Percentiles rank a stretch among this genome's conserved stretches.
Conservation (phyloP, 2,113 vertebrate species). For the Sander lucioperca region DNA sequence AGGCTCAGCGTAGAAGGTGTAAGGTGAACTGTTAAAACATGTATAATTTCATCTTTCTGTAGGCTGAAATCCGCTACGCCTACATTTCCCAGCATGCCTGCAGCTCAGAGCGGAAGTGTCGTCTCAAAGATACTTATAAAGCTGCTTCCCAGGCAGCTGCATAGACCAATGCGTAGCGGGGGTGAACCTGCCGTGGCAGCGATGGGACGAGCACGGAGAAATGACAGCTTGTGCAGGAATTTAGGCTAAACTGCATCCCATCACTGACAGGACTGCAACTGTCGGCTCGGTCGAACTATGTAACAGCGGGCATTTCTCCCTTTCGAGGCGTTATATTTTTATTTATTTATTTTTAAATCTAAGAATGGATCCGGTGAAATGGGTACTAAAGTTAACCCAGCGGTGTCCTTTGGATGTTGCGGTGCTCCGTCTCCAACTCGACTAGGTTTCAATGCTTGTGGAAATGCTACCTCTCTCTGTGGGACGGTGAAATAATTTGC, state of each 20-base stretch:
- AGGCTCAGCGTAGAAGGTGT: background rate
- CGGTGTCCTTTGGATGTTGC: slow-evolving; percentile 82
- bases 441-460: slow-evolving; percentile 28
- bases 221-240: slow-evolving; percentile 68
- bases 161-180: slow-evolving; percentile 68
- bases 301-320: slow-evolving; percentile 41
- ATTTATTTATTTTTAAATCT: slow-evolving; percentile 9
- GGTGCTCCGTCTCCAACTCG: slow-evolving; percentile 50
- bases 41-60: background rate
- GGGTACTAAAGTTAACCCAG: slow-evolving; percentile 86
- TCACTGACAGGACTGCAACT: slow-evolving; percentile 9
- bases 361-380: slow-evolving; percentile 59
- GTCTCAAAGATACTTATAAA: slow-evolving; percentile 79
- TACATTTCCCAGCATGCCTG: slow-evolving; percentile 90
- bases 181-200: slow-evolving; percentile 78
- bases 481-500: slow-evolving; percentile 54
- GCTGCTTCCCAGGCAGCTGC: slow-evolving; percentile 80
- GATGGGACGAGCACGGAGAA: slow-evolving; percentile 74
- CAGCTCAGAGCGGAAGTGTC: slow-evolving; percentile 86
- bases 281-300: slow-evolving; percentile 36
- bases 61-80: slow-evolving; percentile 32
- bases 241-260: slow-evolving; percentile 56
- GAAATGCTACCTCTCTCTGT: slow-evolving; percentile 52
- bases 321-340: background rate
- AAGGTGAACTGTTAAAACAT: slow-evolving; percentile 4